Conservation (phyloP, 2,797 vertebrate species). For the Acanthurus tractus region DNA sequence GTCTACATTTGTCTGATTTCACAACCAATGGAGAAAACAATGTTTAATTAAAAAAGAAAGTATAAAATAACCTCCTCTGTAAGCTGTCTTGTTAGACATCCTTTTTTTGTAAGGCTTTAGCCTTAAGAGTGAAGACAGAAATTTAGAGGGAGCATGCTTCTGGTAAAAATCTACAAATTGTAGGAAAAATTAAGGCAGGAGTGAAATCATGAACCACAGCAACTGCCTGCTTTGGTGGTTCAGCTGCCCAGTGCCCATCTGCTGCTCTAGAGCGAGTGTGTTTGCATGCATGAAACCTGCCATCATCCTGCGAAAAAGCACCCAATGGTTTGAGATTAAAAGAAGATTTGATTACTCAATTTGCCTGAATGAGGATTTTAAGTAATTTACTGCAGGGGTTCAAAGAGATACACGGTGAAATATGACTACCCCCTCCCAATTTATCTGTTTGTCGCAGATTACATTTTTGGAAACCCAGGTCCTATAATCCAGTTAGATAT, state of each 20-base stretch:
- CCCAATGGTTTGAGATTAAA: slow-evolving; percentile 50
- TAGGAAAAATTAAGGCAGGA: slow-evolving; percentile 36
- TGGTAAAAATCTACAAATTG: slow-evolving; percentile 45
- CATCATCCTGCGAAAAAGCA: slow-evolving; percentile 37
- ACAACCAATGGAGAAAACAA: not conserved
- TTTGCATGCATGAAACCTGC: slow-evolving; percentile 30
- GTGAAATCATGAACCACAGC: slow-evolving; percentile 37
- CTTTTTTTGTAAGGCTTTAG: not conserved
- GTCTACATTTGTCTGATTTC: not conserved
- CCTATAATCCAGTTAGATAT: slow-evolving; percentile 81
- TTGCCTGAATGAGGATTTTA: slow-evolving; percentile 35
- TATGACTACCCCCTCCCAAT: slow-evolving; percentile 57
- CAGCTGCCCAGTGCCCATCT: slow-evolving; percentile 38
- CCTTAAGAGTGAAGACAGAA: slow-evolving; percentile 22
- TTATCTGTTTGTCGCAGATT: slow-evolving; percentile 75
- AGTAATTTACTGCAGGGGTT: slow-evolving; percentile 45
- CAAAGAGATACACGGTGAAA: slow-evolving; percentile 38
- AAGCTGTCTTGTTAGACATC: slow-evolving; percentile 31
- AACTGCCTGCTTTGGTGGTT: slow-evolving; percentile 45
- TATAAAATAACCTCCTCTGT: slow-evolving; percentile 6
- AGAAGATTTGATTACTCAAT: slow-evolving; percentile 39
- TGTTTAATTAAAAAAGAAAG: slow-evolving; percentile 6
- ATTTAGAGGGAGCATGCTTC: slow-evolving; percentile 10
- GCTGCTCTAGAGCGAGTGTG: slow-evolving; percentile 39
- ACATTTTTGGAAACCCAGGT: slow-evolving; percentile 77